Conservation (phyloP, 2,113 vertebrate species). For the Leiothrix lutea region DNA sequence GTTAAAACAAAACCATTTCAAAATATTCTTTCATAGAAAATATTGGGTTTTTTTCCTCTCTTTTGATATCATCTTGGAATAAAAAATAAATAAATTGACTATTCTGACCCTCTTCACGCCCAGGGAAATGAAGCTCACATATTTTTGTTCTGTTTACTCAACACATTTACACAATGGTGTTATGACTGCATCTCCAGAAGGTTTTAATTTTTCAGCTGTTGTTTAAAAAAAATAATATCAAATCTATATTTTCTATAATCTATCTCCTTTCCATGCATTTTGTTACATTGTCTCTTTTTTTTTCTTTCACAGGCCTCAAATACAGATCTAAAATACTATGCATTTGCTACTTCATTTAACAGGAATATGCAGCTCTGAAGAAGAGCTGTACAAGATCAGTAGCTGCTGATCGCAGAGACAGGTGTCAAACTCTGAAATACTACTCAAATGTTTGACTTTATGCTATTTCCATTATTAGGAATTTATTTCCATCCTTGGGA, state of each 20-base stretch:
- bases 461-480: not conserved
- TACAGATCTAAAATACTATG: not conserved
- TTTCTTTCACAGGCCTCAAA: not conserved
- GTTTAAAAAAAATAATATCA: not conserved
- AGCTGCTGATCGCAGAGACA: not conserved
- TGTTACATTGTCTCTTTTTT: not conserved
- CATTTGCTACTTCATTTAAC: not conserved
- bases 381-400: not conserved
- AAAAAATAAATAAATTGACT: not conserved
- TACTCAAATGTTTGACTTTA: not conserved
- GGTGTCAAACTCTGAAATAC: not conserved
- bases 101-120: rapidly evolving
- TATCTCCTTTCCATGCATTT: not conserved
- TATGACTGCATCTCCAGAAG: not conserved
- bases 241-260: not conserved
- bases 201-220: not conserved
- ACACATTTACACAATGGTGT: not conserved
- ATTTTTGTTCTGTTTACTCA: not conserved
- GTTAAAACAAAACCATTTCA: not conserved
- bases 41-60: not conserved
- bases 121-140: not conserved
- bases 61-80: not conserved
- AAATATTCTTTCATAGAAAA: not conserved
- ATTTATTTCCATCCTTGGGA: not conserved
- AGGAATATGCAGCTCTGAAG: not conserved